Percentiles rank a stretch among this genome's conserved stretches.
These are phyloP conservation scores for Pollenia amentaria DNA, from an alignment of 2,888 invertebrate genomes.

Conservation along the genomic window DNA sequence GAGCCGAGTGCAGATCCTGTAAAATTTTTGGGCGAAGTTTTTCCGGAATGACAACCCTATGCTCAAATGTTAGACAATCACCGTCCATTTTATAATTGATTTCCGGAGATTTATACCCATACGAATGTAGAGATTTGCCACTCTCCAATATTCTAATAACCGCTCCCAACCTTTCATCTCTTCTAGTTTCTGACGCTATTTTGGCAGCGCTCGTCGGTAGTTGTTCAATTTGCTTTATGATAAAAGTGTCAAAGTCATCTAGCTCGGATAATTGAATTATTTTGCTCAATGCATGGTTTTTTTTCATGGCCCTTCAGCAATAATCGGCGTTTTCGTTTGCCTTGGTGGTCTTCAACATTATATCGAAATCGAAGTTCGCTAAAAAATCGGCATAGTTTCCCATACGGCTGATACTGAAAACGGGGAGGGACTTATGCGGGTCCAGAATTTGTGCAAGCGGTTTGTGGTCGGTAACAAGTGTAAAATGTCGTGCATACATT, in stretches of 20 bases:
- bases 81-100: too few species aligned
- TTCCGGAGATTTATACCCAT: too few species aligned
- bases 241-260: neutral
- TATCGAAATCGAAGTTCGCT: slow-evolving; percentile 29
- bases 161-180: slow-evolving; percentile 4
- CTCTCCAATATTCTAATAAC: slow-evolving; percentile 9
- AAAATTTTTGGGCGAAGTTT: too few species aligned
- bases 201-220: neutral
- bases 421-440: slow-evolving; percentile 21
- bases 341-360: slow-evolving; percentile 23
- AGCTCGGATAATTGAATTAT: neutral
- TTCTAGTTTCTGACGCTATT: neutral
- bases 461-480: too few species aligned
- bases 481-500: too few species aligned
- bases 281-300: neutral
- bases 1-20: too few species aligned
- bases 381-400: slow-evolving; percentile 39
- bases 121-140: too few species aligned
- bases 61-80: too few species aligned
- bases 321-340: slow-evolving; percentile 38
- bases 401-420: slow-evolving; percentile 32
- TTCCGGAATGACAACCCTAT: too few species aligned
- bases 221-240: slow-evolving; percentile 18
- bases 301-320: slow-evolving; percentile 14
- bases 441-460: slow-evolving; percentile 35